These are phyloP conservation scores for Porites lobata DNA, from an alignment of 92 coral and sea anemone genomes.

Conservation along the genomic window DNA sequence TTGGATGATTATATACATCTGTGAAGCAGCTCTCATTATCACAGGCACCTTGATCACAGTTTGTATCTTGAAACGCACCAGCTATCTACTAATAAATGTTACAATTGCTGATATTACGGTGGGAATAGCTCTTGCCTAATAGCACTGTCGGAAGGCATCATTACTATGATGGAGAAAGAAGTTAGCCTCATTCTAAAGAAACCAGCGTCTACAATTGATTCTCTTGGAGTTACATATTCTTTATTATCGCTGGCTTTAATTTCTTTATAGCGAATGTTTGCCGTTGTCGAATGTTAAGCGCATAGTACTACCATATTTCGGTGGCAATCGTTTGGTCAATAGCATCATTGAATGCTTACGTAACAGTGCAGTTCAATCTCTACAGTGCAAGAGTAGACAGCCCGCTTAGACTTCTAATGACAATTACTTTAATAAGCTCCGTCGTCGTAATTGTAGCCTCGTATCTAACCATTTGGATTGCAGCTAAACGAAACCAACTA, in stretches of 20 bases:
- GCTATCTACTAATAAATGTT: slow-evolving; percentile 18
- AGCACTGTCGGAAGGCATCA: slow-evolving; percentile 1
- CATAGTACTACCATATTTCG: slow-evolving; percentile 3
- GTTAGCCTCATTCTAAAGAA: not conserved
- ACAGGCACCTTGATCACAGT: slow-evolving; percentile 22
- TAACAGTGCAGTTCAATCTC: not conserved
- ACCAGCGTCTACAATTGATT: not conserved
- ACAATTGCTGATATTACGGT: slow-evolving; percentile 20
- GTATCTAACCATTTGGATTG: too few relatives aligned
- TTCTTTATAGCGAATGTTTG: slow-evolving; percentile 33
- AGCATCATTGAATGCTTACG: not conserved
- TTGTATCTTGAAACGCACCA: slow-evolving; percentile 34
- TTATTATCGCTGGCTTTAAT: slow-evolving; percentile 17
- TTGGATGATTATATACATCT: slow-evolving; percentile 27
- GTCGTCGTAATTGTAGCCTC: not conserved
- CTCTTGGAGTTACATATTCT: not conserved
- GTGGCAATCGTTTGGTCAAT: slow-evolving; percentile 2
- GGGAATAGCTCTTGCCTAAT: not conserved
- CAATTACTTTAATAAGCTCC: not conserved
- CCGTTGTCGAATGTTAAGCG: not conserved
- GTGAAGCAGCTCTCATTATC: slow-evolving; percentile 21
- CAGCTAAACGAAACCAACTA: too few relatives aligned
- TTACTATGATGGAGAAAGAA: not conserved
- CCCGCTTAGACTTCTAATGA: not conserved
- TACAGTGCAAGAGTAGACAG: not conserved